Base-by-base conservation (phyloP, 2,888 invertebrate species). In the Dicranocentrus wangi region DNA sequence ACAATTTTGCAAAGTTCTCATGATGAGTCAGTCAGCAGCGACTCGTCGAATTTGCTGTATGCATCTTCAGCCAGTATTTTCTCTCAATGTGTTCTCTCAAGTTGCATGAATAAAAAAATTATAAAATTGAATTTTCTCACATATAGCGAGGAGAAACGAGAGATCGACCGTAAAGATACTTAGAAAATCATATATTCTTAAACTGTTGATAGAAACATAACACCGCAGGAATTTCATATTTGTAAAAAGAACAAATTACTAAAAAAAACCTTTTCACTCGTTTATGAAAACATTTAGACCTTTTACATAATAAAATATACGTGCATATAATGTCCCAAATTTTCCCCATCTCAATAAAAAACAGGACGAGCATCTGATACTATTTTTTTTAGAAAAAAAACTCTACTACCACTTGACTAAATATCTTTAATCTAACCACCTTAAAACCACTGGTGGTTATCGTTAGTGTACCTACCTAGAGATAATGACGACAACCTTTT, bases 1-100 rank as follows among this genome's bases (percentile, higher is more conserved):
- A 61, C 42, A 77, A 69, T 77, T 77, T 69, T 63, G 69, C 17
- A 32, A 61, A 69, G 42, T 77, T 77, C 77, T 60, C 77, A 77
- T 53, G 47, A 61, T n/a, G 23, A 42, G 47, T 19, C 3, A 61
- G n/a, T 28, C 28, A 61, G 10, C 23, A 25, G 5, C 25, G 25
- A 8, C 25, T 55, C 21, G 23, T 55, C 19, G 23, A 23, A 10
- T 8, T 17, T 61, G 13, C 32, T 21, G 25, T 8, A 63, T 60
- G 17, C 28, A 42, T 60, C 27, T 25, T 1, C 1, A n/a, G n/a
- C n/a, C n/a, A n/a, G n/a, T 25, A 61, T 72, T 72, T 61, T 60
- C 61, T 61, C 61, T 55, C 25, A 1, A 55, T 25, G 55, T 25
- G 15, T n/a, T n/a, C n/a, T n/a, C n/a, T n/a, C 13, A 55, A 55